Evolutionary conservation across 1,140 invertebrate genomes (phyloP), one percentile per base, ranked within the genome.

Genomic region (Monomorium pharaonis): DNA sequence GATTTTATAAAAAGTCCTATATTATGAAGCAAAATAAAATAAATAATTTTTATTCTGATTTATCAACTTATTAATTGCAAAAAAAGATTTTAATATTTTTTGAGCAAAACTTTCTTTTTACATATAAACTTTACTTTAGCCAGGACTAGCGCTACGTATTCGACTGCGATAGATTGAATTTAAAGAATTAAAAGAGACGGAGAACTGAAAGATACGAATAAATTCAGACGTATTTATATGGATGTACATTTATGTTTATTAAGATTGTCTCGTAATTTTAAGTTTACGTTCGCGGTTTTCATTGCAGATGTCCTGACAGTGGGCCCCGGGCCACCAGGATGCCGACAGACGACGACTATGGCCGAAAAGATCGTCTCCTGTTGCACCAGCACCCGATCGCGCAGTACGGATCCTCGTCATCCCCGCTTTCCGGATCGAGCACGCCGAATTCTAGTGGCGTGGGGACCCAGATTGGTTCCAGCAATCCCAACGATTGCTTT

Each of bases 341-440:
- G 95, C 94, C 94, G 94, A 93, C 94, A 93, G 94, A 95, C 94
- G 95, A 95, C 92, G 95, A 95, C 94, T 95, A 95, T 95, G 95
- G 94, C 94, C 94, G 94, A 95, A 95, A 94, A 94, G 94, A 95
- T 94, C 94, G 94, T 94, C 94, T 95, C 92, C 93, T 95, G 90
- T 93, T 94, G 92, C 94, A 95, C 88, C 94, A 95, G 86, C 93
- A 94, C 84, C 91, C 94, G 85, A 92, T 90, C 88, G 87, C 92
- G 70, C 94, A 94, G 81, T 94, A 93, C 89, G 92, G 91, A 69
- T 81, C 91, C 65, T 90, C 92, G 88, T 85, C 91, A 76, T 91
- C 92, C 47, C 85, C 92, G 81, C 70, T 90, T 85, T 86, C 94
- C 90, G 92, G 84, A 70, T 90, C 92, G 42, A 94, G 62, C 65